These are phyloP conservation scores for Anoplopoma fimbria DNA, from an alignment of 2,113 vertebrate genomes.

Conservation along the genomic window DNA sequence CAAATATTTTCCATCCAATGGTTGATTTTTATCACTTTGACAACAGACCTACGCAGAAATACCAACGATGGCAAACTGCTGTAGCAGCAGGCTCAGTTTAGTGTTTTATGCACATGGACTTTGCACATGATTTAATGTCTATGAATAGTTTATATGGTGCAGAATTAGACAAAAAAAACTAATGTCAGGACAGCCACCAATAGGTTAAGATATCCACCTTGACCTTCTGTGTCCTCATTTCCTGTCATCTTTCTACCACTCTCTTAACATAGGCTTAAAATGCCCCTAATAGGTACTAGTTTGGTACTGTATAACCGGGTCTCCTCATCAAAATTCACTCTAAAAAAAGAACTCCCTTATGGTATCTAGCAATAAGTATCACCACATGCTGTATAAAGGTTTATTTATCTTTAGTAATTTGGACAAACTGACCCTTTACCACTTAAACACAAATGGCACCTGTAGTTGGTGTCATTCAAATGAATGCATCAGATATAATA, in stretches of 20 bases:
- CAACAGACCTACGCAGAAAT: constrained; percentile 21
- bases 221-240: neutral
- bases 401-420: neutral
- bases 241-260: neutral
- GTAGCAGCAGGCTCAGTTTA: neutral
- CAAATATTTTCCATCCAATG: constrained; percentile 8
- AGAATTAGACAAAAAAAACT: neutral
- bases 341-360: too few relatives aligned
- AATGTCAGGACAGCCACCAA: neutral
- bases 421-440: neutral
- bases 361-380: neutral
- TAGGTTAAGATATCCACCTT: neutral
- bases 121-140: neutral
- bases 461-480: neutral
- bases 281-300: neutral
- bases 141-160: neutral
- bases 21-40: constrained; percentile 45
- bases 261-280: neutral
- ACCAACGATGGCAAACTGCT: neutral
- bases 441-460: neutral
- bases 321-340: too few relatives aligned
- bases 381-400: neutral
- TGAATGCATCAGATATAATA: neutral
- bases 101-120: neutral
- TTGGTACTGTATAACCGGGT: neutral